Percentiles rank a stretch among this genome's conserved stretches.
Evolutionary conservation across 2,888 invertebrate genomes (phyloP).

Genomic region (Perizoma affinitatum): DNA sequence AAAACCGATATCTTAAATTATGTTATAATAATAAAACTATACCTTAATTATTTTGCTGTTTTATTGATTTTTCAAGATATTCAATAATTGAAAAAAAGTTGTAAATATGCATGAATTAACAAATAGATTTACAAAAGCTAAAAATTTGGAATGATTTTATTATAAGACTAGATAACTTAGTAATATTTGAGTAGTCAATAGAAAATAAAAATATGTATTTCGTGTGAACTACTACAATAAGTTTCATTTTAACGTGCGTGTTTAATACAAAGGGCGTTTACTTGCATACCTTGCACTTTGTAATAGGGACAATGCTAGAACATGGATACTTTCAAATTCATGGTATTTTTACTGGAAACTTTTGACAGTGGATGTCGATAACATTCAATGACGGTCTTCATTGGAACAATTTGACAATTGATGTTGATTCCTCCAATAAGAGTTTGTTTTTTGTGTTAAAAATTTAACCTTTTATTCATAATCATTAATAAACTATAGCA

Average conservation of each 20-base stretch:
- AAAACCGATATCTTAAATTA: no score
- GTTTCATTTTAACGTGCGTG: neutral
- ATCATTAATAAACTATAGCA: no score
- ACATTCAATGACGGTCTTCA: no score
- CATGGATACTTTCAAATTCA: no score
- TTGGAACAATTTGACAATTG: no score
- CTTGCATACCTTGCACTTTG: no score
- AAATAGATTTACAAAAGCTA: conserved; percentile 20
- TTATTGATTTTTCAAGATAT: conserved; percentile 19
- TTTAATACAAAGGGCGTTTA: neutral
- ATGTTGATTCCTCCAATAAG: no score
- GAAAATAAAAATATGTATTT: neutral
- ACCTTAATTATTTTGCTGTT: neutral
- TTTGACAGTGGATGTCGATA: no score
- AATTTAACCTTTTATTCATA: no score
- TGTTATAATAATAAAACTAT: neutral
- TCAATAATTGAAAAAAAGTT: conserved; percentile 6
- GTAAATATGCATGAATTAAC: conserved; percentile 12
- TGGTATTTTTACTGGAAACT: no score
- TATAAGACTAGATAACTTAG: conserved; percentile 14
- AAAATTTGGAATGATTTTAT: conserved; percentile 20
- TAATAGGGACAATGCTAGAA: no score
- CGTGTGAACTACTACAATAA: neutral
- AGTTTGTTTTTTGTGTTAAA: no score
- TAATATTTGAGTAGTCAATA: conserved; percentile 1